Evolutionary conservation across 2,888 invertebrate species (phyloP).

Genomic region (Hypsopygia costalis): DNA sequence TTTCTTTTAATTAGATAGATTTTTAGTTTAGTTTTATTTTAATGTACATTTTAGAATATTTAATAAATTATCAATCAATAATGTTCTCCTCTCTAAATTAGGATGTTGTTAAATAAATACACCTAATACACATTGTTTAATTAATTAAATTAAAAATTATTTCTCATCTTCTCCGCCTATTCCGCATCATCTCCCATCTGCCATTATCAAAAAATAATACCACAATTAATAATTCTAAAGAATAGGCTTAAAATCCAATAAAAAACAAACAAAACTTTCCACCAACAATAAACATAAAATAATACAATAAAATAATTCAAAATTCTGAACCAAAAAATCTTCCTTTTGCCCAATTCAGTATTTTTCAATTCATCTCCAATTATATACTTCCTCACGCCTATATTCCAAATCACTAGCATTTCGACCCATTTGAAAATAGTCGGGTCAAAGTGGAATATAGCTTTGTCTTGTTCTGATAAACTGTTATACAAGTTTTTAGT

Average conservation of each 20-base stretch:
- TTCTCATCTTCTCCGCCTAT: no score
- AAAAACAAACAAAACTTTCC: not conserved
- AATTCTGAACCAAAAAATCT: conserved; percentile 22
- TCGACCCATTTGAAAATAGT: conserved; percentile 21
- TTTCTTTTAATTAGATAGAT: no score
- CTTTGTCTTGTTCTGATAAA: conserved; percentile 22
- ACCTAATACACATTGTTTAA: no score
- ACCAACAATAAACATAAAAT: not conserved
- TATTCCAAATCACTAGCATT: conserved; percentile 20
- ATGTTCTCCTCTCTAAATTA: no score
- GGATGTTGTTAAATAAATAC: no score
- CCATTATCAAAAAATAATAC: no score
- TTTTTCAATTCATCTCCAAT: conserved; percentile 22
- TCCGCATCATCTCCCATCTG: no score
- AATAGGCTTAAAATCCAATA: not conserved
- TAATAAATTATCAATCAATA: no score
- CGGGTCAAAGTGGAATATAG: conserved; percentile 27
- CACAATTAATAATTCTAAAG: no score
- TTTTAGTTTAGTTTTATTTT: no score
- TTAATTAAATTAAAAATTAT: no score
- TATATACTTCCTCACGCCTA: conserved; percentile 26
- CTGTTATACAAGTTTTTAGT: conserved; percentile 16
- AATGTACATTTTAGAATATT: no score
- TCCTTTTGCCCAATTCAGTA: conserved; percentile 18
- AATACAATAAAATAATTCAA: conserved; percentile 11